A percentile compares a stretch with the other conserved stretches of the same genome.
phyloP scores from a whole-genome alignment of 53 echinoderm and acorn worm genomes.

The Henricia sp. region DNA sequence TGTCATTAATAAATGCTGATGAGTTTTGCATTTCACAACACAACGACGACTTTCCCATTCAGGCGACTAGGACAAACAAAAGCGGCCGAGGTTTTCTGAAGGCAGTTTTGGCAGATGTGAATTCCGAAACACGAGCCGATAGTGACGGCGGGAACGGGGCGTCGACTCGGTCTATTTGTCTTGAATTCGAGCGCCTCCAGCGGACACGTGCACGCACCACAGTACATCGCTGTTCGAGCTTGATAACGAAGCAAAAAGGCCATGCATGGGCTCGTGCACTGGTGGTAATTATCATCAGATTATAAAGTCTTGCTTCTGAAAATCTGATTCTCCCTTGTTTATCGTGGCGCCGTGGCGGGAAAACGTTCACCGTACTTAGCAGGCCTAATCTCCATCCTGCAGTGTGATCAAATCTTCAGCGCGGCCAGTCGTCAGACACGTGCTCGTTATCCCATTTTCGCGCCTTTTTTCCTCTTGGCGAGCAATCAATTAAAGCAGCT shows the following conservation, averaged over 20 bases:
- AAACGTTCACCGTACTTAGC: conserved; percentile 30
- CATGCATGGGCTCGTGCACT: too few relatives aligned
- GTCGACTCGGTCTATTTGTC: too few relatives aligned
- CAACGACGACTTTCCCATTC: neutral
- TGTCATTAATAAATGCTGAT: conserved; percentile 16
- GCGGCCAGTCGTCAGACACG: neutral
- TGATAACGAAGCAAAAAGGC: too few relatives aligned
- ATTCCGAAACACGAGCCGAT: neutral
- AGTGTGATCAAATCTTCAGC: too few relatives aligned
- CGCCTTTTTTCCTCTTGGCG: conserved; percentile 25
- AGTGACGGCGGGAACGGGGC: conserved; percentile 9
- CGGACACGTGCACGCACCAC: conserved; percentile 34
- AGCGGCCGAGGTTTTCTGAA: conserved; percentile 37
- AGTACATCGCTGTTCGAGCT: neutral
- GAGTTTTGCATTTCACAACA: neutral
- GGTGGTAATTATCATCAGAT: conserved; percentile 34
- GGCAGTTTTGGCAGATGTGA: conserved; percentile 41
- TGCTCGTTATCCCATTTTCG: conserved; percentile 13
- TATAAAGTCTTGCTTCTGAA: conserved; percentile 6
- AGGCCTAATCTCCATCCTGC: conserved; percentile 16
- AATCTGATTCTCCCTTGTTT: conserved; percentile 50
- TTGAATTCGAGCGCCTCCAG: conserved; percentile 17
- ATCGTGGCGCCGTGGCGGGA: conserved; percentile 39
- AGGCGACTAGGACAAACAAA: conserved; percentile 25
- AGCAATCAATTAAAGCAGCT: conserved; percentile 32